Evolutionary conservation across 2,888 invertebrate genomes (phyloP), one percentile per base, ranked within the genome.

Genomic region (Charanyca ferruginea): DNA sequence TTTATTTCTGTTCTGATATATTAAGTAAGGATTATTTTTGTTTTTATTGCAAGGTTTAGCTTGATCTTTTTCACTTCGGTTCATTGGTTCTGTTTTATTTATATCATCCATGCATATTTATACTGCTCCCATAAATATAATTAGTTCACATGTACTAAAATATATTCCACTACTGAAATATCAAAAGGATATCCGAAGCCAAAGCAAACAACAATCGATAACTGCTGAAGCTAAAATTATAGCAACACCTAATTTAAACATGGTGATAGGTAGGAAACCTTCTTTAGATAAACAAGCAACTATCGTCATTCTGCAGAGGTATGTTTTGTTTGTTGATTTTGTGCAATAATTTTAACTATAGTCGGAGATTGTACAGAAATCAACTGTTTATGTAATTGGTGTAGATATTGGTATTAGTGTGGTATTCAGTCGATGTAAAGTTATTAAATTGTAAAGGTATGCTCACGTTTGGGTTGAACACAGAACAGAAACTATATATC

Each of bases 361-460:
- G 41, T 42, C 11, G 11, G 65, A 69, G 32, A 74, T 69, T 66
- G 13, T 51, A 49, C 79, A 81, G 76, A 38, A 47, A 52, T 57
- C 53, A 57, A 18, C 38, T 57, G 62, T 70, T 71, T 72, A 59
- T 49, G 49, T 64, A 22, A 48, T 5, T 57, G 23, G 25, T 16
- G 53, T 42, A 32, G 41, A 54, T 48, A 44, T 23, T 38, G 52
- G 16, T 53, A 18, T 49, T 52, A 32, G 20, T 60, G 11, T 23
- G 18, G 11, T 52, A 25, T 52, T 23, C 13, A 11, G 16, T 18
- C n/a, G 18, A 16, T 38, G n/a, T 54, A 35, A 47, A 52, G 13
- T 53, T 53, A 13, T 23, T 55, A 38, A 44, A 28, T 20, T 52
- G n/a, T 45, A 5, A 44, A 54, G 38, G 23, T n/a, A 16, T n/a